Base-by-base conservation (phyloP, 2,888 invertebrate species). In the Bombylius major region DNA sequence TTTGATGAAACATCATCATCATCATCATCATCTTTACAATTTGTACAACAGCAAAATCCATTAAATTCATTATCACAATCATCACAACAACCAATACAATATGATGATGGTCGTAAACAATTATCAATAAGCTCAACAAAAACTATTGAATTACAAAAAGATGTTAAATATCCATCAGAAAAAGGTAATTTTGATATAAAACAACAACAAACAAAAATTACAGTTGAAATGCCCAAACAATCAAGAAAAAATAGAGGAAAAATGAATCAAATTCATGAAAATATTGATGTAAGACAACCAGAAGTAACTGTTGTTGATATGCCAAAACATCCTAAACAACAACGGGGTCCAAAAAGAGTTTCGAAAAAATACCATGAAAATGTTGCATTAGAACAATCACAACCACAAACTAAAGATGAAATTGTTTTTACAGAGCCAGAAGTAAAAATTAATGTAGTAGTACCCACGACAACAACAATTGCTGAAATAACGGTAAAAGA, bases 1-100 rank as follows among this genome's bases (percentile, higher is more conserved):
- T 56, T 65, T 66, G 69, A 65, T 51, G 56, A 14, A n/a, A 12
- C 47, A 47, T 33, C 46, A 47, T 32, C 34, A 39, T 13, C 32
- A 55, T n/a, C 55, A 62, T 47, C 62, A 62, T n/a, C 53, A 53
- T 23, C 23, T 23, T 23, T 23, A 23, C 23, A 23, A 23, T 23
- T 23, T 23, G 23, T 23, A 23, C 23, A 23, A 23, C 34, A 50
- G 2, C 34, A 50, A 33, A 6, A 9, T n/a, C 33, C 33, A 13
- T 34, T 50, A n/a, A 50, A 31, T 32, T 13, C 48, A 3, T 32
- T 23, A 23, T 23, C 14, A 36, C 56, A 49, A n/a, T 47, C 56
- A 36, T 47, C 45, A 5, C 50, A 53, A n/a, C 50, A 50, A 12
- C n/a, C 49, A n/a, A 33, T 50, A 8, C 55, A 51, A 12, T 32